Percentiles rank a stretch among this genome's conserved stretches.
phyloP scores from a whole-genome alignment of 2,113 vertebrate genomes.

The Pelusios castaneus region DNA sequence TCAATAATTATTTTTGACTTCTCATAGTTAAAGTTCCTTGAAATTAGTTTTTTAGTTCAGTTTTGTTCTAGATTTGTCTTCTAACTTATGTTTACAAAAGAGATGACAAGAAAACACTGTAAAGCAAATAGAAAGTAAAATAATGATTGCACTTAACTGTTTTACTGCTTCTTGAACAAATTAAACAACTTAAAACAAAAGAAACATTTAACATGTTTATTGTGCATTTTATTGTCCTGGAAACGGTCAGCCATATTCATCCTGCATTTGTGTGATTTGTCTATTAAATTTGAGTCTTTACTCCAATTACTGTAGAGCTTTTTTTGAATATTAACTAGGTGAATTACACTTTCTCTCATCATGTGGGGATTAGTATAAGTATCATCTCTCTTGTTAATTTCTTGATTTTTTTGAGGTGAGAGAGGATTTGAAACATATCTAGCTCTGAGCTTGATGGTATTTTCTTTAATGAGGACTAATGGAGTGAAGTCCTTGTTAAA shows the following conservation, averaged over 20 bases:
- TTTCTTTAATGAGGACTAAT: slow-evolving; percentile 45
- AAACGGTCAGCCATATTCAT: neutral
- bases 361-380: neutral
- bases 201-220: neutral
- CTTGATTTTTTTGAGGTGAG: neutral
- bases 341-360: neutral
- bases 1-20: neutral
- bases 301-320: neutral
- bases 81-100: slow-evolving; percentile 32
- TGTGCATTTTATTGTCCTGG: neutral
- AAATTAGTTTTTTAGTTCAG: neutral
- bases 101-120: neutral
- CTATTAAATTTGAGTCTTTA: neutral
- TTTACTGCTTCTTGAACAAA: neutral
- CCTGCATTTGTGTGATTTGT: neutral
- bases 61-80: neutral
- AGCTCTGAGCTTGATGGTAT: slow-evolving; percentile 23
- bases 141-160: neutral
- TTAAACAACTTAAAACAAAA: neutral
- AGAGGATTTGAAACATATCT: neutral
- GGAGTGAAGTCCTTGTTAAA: slow-evolving; percentile 48
- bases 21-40: slow-evolving; percentile 16
- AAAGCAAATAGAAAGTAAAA: slow-evolving; percentile 14
- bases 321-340: neutral
- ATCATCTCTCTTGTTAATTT: neutral